A percentile compares a stretch with the other conserved stretches of the same genome.
Conservation (phyloP, 2,113 vertebrate species). For the Trichomycterus rosablanca region DNA sequence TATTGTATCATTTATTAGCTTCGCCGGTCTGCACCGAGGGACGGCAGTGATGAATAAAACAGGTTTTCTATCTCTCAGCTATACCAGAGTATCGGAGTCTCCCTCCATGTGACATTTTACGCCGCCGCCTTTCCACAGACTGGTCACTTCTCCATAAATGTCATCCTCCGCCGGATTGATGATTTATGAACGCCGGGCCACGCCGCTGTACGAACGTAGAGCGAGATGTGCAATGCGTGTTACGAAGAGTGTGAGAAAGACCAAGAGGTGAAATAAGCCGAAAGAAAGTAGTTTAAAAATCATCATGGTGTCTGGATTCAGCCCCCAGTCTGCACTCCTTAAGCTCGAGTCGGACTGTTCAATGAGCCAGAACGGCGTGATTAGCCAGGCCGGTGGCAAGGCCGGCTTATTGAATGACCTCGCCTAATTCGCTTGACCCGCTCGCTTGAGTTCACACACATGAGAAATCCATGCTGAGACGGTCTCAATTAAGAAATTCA, state of each 20-base stretch:
- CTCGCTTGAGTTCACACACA: conserved; percentile 34
- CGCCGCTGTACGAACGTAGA: conserved; percentile 6
- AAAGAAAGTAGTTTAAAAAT: conserved; percentile 10
- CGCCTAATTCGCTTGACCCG: conserved; percentile 46
- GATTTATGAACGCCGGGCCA: conserved; percentile 39
- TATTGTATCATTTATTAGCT: conserved; percentile 36
- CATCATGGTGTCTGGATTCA: background rate
- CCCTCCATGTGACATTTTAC: conserved; percentile 42
- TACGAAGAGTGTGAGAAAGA: conserved; percentile 2
- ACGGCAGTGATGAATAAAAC: conserved; percentile 36
- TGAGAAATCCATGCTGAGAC: conserved; percentile 6
- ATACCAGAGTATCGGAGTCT: conserved; percentile 14
- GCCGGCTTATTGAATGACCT: conserved; percentile 46
- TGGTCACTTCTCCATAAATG: conserved; percentile 50
- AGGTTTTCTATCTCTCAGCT: conserved; percentile 22
- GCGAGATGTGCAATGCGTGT: background rate
- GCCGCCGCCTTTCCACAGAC: conserved; percentile 33
- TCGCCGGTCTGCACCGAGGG: conserved; percentile 24
- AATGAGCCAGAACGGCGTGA: conserved; percentile 48
- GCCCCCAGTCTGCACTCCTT: conserved; percentile 21
- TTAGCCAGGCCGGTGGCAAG: conserved; percentile 35
- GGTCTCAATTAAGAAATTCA: conserved; percentile 15
- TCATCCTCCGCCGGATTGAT: conserved; percentile 45
- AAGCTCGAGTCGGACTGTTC: conserved; percentile 33
- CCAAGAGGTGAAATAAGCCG: conserved; percentile 2